Percentiles rank a stretch among this genome's conserved stretches.
Evolutionary conservation across 2,797 vertebrate genomes (phyloP).

Genomic region (Sebastiscus tertius): DNA sequence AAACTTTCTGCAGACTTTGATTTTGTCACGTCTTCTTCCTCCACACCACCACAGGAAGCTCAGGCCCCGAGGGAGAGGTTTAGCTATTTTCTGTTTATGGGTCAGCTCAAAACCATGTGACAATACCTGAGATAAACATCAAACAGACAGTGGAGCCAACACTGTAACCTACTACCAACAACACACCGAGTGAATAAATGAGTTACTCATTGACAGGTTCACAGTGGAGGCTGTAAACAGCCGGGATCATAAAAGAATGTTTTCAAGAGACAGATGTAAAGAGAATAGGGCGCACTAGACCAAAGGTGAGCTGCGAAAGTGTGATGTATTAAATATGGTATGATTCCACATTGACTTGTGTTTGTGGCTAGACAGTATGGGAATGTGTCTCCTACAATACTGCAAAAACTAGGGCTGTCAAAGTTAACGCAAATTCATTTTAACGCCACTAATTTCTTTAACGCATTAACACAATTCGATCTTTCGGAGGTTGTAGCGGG

Average conservation of each 20-base stretch:
- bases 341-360: background rate
- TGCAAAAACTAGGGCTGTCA: background rate
- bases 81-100: background rate
- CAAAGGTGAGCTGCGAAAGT: constrained; percentile 22
- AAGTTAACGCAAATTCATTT: no score
- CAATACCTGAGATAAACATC: background rate
- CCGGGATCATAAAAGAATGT: background rate
- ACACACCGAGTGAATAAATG: background rate
- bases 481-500: no score
- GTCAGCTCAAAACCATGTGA: background rate
- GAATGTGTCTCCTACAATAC: background rate
- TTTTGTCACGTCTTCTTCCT: background rate
- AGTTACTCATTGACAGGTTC: constrained; percentile 46
- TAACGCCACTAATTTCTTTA: no score
- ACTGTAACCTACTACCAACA: background rate
- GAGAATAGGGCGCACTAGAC: background rate
- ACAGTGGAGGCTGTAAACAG: background rate
- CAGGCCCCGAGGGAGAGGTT: background rate
- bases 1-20: background rate
- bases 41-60: background rate
- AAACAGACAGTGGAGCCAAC: background rate
- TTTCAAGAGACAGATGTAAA: background rate
- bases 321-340: background rate
- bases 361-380: background rate
- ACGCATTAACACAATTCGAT: no score